These are phyloP conservation scores for Halcyon malimbica DNA, from an alignment of 2,113 vertebrate genomes.

Conservation along the genomic window DNA sequence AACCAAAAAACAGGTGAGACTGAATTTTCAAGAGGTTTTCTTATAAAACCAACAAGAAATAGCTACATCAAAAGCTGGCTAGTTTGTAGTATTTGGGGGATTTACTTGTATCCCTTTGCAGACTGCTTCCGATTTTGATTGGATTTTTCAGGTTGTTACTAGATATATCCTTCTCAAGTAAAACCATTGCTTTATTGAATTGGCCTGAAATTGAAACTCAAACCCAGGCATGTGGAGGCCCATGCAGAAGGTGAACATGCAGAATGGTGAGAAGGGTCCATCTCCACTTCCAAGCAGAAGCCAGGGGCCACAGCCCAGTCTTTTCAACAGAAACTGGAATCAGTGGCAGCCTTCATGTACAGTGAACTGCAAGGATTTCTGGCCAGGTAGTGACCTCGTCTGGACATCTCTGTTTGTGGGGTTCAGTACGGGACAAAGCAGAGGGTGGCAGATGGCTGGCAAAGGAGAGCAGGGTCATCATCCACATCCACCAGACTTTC, in stretches of 20 bases:
- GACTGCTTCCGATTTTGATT: neutral
- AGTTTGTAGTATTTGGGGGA: neutral
- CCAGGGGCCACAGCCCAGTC: neutral
- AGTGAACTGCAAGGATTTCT: neutral
- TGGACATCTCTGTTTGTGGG: fast-evolving
- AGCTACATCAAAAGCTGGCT: neutral
- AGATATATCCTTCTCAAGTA: neutral
- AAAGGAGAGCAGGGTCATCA: neutral
- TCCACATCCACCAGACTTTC: neutral
- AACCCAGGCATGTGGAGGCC: neutral
- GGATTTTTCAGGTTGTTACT: neutral
- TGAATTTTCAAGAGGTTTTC: neutral
- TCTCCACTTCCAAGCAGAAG: neutral
- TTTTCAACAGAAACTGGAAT: fast-evolving
- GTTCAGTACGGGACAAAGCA: neutral
- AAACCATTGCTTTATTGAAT: neutral
- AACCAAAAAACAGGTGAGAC: neutral
- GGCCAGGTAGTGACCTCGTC: neutral
- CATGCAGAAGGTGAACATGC: neutral
- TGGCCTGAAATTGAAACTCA: neutral
- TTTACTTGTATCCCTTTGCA: neutral
- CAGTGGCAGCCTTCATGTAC: neutral
- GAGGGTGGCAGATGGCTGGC: fast-evolving
- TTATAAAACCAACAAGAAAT: neutral
- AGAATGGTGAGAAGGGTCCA: neutral